A percentile compares a stretch with the other conserved stretches of the same genome.
Conservation (phyloP, 2,888 invertebrate species). For the Amblyjoppa proteus region DNA sequence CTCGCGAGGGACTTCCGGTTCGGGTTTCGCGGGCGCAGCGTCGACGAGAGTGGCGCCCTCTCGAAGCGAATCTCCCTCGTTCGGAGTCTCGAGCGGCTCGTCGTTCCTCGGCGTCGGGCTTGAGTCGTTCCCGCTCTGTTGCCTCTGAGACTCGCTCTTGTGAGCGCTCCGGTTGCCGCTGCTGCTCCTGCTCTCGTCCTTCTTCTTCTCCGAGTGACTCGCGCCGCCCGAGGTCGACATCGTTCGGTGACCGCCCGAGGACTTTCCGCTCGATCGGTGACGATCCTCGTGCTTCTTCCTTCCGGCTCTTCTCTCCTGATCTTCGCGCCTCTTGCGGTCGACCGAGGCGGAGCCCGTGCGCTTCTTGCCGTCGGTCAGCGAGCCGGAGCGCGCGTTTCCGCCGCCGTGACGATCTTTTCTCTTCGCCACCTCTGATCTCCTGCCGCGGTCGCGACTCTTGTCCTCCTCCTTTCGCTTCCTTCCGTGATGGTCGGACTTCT, state of each 20-base stretch:
- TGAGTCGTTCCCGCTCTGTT: slow-evolving; percentile 43
- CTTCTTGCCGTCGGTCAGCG: slow-evolving; percentile 64
- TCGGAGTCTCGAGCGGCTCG: neutral
- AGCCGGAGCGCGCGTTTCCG: slow-evolving; percentile 60
- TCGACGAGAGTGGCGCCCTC: slow-evolving; percentile 6
- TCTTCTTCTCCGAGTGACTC: slow-evolving; percentile 75
- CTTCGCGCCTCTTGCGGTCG: slow-evolving; percentile 56
- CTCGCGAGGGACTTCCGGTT: neutral
- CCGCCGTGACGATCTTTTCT: slow-evolving; percentile 69
- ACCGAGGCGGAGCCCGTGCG: slow-evolving; percentile 29
- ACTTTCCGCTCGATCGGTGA: slow-evolving; percentile 77
- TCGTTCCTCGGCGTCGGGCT: slow-evolving; percentile 47
- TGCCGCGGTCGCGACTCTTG: slow-evolving; percentile 75
- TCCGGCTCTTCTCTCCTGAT: slow-evolving; percentile 70
- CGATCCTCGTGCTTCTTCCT: slow-evolving; percentile 77
- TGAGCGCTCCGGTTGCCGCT: slow-evolving; percentile 11
- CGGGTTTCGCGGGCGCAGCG: slow-evolving; percentile 1
- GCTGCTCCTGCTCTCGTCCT: slow-evolving; percentile 63
- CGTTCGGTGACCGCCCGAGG: slow-evolving; percentile 70
- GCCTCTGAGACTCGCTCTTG: slow-evolving; percentile 48
- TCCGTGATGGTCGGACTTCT: slow-evolving; percentile 83
- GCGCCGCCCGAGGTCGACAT: slow-evolving; percentile 58
- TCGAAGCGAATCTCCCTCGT: neutral
- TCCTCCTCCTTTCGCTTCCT: slow-evolving; percentile 78
- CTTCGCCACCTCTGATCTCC: slow-evolving; percentile 69